These are phyloP conservation scores for Amphiura filiformis DNA, from an alignment of 35 echinoderm and acorn worm genomes.

Conservation along the genomic window DNA sequence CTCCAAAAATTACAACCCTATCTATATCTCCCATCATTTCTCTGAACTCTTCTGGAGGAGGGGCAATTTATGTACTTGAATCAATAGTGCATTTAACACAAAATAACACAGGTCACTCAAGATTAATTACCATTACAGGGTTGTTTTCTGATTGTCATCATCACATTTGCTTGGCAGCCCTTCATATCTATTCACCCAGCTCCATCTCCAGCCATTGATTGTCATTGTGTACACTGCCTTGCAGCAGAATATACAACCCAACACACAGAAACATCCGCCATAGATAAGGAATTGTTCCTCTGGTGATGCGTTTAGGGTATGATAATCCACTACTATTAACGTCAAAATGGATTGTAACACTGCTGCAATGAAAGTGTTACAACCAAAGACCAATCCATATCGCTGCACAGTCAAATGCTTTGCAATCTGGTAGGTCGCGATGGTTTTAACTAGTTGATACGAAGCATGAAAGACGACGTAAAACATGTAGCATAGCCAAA, in stretches of 20 bases:
- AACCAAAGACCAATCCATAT: conserved; percentile 91
- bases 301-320: conserved; percentile 57
- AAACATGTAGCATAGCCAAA: conserved; percentile 78
- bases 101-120: no score
- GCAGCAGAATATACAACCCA: conserved; percentile 25
- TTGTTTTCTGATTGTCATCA: no score
- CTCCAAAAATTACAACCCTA: no score
- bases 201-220: conserved; percentile 2
- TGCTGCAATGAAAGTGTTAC: conserved; percentile 83
- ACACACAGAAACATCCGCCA: conserved; percentile 44
- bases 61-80: no score
- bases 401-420: conserved; percentile 65
- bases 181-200: conserved; percentile 9
- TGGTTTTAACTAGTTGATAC: conserved; percentile 93
- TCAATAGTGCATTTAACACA: no score
- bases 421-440: conserved; percentile 94
- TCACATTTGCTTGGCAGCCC: no score
- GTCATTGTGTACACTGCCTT: conserved; percentile 41
- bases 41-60: no score
- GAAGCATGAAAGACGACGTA: conserved; percentile 90
- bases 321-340: conserved; percentile 75
- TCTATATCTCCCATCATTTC: no score
- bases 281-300: conserved; percentile 64
- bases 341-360: conserved; percentile 66
- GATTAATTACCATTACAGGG: no score